Evolutionary conservation across 1,140 invertebrate genomes (phyloP).

Genomic region (Hesperophylax magnus): DNA sequence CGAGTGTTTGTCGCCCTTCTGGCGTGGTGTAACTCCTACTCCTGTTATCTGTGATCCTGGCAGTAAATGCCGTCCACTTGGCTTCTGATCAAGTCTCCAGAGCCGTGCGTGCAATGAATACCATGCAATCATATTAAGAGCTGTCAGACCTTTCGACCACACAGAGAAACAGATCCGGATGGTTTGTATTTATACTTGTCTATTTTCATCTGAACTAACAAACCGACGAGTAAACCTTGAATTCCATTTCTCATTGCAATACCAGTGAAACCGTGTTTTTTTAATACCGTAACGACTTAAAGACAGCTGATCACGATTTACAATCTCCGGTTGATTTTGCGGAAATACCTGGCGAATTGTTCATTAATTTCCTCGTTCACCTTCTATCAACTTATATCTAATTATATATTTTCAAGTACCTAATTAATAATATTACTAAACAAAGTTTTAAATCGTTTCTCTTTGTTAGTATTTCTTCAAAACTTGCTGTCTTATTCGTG

Average conservation of each 20-base stretch:
- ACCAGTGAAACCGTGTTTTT: slow-evolving; percentile 24
- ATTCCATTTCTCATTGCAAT: slow-evolving; percentile 20
- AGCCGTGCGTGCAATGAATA: neutral
- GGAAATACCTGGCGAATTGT: neutral
- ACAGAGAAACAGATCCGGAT: slow-evolving; percentile 35
- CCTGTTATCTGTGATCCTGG: slow-evolving; percentile 12
- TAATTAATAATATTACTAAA: too few species aligned
- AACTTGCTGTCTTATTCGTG: neutral
- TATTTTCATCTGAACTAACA: slow-evolving; percentile 29
- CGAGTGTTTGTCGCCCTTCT: neutral
- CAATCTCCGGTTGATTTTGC: slow-evolving; percentile 7
- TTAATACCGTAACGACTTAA: neutral
- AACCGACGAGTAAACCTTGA: slow-evolving; percentile 29
- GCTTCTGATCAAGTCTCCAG: slow-evolving; percentile 15
- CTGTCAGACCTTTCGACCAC: slow-evolving; percentile 20
- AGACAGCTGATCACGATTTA: slow-evolving; percentile 35
- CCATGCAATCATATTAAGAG: slow-evolving; percentile 7
- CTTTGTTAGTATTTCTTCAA: too few species aligned
- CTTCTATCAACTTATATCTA: too few species aligned
- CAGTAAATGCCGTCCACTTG: slow-evolving; percentile 19
- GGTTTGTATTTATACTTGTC: slow-evolving; percentile 29
- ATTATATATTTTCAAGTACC: too few species aligned
- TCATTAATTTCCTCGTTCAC: neutral
- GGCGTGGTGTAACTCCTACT: neutral
- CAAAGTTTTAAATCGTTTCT: neutral